Evolutionary conservation across 2,113 vertebrate genomes (phyloP).

Genomic region (Dipodomys stephensi): DNA sequence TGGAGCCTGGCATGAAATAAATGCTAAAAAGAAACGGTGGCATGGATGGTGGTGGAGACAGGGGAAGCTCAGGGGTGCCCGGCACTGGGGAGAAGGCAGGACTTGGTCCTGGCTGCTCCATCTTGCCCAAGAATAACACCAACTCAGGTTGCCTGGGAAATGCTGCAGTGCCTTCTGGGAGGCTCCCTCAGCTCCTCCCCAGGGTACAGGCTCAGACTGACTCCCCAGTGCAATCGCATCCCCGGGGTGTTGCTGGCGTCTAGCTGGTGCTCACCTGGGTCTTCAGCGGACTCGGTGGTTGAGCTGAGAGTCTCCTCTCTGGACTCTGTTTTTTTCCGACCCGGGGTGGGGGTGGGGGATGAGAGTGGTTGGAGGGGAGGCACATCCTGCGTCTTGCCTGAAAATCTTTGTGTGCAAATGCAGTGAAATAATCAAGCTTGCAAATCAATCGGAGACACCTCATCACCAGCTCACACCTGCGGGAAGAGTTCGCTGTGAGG

Average conservation of each 20-base stretch:
- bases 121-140: not conserved
- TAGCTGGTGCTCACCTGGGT: not conserved
- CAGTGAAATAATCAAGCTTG: not conserved
- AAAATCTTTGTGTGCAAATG: conserved; percentile 1
- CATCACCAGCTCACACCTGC: not conserved
- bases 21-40: not conserved
- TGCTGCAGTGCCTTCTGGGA: not conserved
- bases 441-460: not conserved
- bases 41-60: not conserved
- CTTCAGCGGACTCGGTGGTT: not conserved
- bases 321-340: not conserved
- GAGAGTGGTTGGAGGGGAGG: not conserved
- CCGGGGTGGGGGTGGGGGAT: too few relatives aligned
- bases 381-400: not conserved
- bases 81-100: not conserved
- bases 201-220: not conserved
- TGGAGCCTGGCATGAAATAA: not conserved
- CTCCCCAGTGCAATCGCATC: not conserved
- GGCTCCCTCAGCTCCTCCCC: not conserved
- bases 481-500: not conserved
- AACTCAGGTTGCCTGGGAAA: not conserved
- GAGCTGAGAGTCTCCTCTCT: not conserved
- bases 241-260: not conserved
- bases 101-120: not conserved
- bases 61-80: not conserved